Base-by-base conservation (phyloP, 2,888 invertebrate species). In the Trisateles emortualis region DNA sequence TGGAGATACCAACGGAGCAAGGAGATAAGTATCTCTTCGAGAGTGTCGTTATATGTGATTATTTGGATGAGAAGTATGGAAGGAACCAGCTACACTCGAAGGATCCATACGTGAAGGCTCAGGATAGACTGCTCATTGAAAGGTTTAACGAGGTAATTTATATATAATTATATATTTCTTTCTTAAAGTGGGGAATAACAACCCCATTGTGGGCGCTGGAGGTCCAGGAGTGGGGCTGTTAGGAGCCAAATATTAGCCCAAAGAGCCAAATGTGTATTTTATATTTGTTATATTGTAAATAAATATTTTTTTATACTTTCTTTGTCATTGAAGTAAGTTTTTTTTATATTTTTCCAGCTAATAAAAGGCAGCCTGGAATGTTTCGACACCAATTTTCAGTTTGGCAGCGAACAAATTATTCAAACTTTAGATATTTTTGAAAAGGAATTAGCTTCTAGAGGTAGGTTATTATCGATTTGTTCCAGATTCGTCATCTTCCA, bases 1-100 rank as follows among this genome's bases (percentile, higher is more conserved):
- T 98, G 5, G 96, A 97, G 76, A 85, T 96, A 26, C 93, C 95
- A 13, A 88, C 89, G 0, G 87, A 88, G 0, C 63, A 85, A 0
- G 94, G 94, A 0, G 96, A 96, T 48, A 94, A 94, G 39, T 93
- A 94, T 3, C 77, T 98, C 1, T 96, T 95, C 70, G 98, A 98
- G 78, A 97, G 97, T 45, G 93, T 97, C 1, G 95, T 97, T 1
- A 95, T 97, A 43, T 95, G 95, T 39, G 97, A 98, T 73, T 98
- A 96, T 77, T 78, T 98, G 43, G 97, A 98, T 69, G 97, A 97
- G 76, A 95, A 95, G 62, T 96, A 96, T 79, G 88, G 95, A 0
- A 92, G 95, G 32, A 89, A 90, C 41, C 95, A 94, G 0, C 89
- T 98, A 0, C 95, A 96, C 64, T 94, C 96, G 0, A 90, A 85